phyloP scores from a whole-genome alignment of 2,888 invertebrate genomes.

The Heliconius cydno region DNA sequence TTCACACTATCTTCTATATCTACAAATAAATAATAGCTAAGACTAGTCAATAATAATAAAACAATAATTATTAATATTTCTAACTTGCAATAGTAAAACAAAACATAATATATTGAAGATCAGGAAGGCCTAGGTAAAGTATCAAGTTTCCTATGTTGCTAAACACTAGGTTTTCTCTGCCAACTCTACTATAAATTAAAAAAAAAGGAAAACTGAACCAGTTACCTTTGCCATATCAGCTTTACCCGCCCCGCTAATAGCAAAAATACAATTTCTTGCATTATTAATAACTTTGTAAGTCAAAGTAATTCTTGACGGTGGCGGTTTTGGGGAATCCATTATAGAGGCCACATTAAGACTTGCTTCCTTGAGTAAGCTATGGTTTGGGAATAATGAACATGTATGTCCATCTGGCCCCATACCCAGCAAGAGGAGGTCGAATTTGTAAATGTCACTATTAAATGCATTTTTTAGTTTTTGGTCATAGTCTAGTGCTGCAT shows the following conservation, averaged over 20 bases:
- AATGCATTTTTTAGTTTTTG: slow-evolving; percentile 86
- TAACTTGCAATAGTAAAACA: no score
- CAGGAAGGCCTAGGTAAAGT: no score
- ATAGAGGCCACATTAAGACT: slow-evolving; percentile 90
- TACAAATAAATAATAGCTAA: no score
- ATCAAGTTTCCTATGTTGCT: no score
- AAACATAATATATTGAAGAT: no score
- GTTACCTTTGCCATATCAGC: slow-evolving; percentile 93
- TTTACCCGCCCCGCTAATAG: slow-evolving; percentile 92
- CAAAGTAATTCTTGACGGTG: slow-evolving; percentile 94
- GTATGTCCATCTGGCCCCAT: slow-evolving; percentile 99
- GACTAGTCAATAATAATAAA: no score
- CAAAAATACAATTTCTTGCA: slow-evolving; percentile 92
- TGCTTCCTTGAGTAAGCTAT: slow-evolving; percentile 85
- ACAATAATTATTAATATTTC: no score
- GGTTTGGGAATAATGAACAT: slow-evolving; percentile 96
- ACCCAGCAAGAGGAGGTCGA: slow-evolving; percentile 95
- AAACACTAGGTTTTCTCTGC: no score
- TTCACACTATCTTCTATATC: no score
- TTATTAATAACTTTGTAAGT: slow-evolving; percentile 95
- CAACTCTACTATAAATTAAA: no score
- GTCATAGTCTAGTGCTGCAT: slow-evolving; percentile 90
- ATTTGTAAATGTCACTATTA: slow-evolving; percentile 79
- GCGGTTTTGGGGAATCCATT: slow-evolving; percentile 97
- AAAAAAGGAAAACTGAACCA: neutral